These are phyloP conservation scores for Pseudochaenichthys georgianus DNA, from an alignment of 2,797 vertebrate genomes.

Conservation along the genomic window DNA sequence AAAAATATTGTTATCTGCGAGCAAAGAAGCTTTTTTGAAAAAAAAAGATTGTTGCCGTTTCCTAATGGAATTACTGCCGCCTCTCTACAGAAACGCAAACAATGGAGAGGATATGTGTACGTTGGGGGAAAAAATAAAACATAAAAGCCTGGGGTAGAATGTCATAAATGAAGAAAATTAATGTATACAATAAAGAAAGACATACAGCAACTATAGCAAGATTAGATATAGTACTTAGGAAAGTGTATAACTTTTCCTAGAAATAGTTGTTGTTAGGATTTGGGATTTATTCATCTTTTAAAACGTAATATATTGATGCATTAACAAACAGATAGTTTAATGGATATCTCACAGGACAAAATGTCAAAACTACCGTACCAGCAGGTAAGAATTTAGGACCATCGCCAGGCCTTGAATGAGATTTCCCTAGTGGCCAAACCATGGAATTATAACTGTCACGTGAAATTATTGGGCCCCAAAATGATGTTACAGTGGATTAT, in stretches of 20 bases:
- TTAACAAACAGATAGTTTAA: too few species aligned
- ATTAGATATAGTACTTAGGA: too few species aligned
- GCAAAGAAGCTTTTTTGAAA: slow-evolving; percentile 40
- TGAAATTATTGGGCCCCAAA: too few species aligned
- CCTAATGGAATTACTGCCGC: slow-evolving; percentile 21
- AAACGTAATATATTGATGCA: background rate
- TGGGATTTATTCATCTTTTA: background rate
- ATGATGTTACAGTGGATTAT: too few species aligned
- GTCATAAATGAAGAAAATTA: background rate
- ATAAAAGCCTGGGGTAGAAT: background rate
- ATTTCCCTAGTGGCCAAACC: too few species aligned
- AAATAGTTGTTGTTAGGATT: background rate
- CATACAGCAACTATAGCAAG: background rate
- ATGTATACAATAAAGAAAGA: background rate
- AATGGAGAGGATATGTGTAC: background rate
- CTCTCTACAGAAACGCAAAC: slow-evolving; percentile 1
- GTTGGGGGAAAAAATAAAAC: background rate
- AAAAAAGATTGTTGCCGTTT: slow-evolving; percentile 49
- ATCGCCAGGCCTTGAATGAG: too few species aligned
- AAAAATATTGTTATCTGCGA: slow-evolving; percentile 76
- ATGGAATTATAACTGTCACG: too few species aligned
- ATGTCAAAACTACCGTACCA: too few species aligned
- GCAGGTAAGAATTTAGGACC: too few species aligned
- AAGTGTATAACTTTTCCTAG: too few species aligned
- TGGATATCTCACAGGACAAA: too few species aligned